Base-by-base conservation (phyloP, 1,140 invertebrate genomes). In the Oncopodura yosiiana region DNA sequence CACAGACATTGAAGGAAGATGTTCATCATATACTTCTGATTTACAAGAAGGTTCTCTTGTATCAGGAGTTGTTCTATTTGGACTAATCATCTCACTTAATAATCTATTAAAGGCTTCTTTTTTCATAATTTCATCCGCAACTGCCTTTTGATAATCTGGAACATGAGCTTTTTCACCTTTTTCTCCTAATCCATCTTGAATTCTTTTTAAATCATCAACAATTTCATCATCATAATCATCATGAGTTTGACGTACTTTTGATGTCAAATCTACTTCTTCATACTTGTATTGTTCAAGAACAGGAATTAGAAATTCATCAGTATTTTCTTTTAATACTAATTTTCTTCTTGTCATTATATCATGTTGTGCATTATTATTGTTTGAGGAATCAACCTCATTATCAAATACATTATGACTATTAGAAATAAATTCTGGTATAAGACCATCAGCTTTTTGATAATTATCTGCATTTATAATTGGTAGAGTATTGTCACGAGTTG, bases 21-120 rank as follows among this genome's bases (percentile, higher is more conserved):
- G 71, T 12, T 71, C 66, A 66, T 74, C 69, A 62, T 81, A 83
- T 9, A 56, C 63, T 19, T 79, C 66, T 18, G 66, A 58, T 61
- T 71, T 71, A 65, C 80, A 82, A 52, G 77, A 80, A 56, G 75
- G 67, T 73, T 92, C 80, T 55, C 90, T 74, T 39, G 87, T 82
- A 73, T 94, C 90, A 6, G 81, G 81, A 29, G 94, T 65, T 32
- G 83, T 82, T 63, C 92, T 73, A 67, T 87, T 86, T 19, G 89
- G 71, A 1, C 89, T 79, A 62, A 96, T 92, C 71, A 83, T 84
- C 68, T 94, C 87, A 68, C 88, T 93, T 1, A 90, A 75, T 37
- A 89, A 74, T 29, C 86, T 81, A 73, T 96, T 94, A 66, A 94
- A 91, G 3, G 90, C 90, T 70, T 93, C 86, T 45, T 82, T 83